Evolutionary conservation across 2,797 vertebrate genomes (phyloP).

Genomic region (Megalops cyprinoides): DNA sequence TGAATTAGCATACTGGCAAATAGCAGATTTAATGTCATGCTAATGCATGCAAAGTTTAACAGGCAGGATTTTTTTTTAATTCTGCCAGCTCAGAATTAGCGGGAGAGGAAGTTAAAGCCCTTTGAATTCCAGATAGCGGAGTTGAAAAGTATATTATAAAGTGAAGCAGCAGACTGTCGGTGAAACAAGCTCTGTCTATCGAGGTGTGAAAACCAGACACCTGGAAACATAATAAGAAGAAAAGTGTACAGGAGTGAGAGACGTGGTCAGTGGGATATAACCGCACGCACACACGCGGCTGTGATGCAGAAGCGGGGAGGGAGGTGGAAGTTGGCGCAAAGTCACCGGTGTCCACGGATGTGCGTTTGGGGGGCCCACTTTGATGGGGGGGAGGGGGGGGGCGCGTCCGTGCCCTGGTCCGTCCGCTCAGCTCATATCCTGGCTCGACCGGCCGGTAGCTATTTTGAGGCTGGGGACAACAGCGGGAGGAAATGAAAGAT

Average conservation of each 20-base stretch:
- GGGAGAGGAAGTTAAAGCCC: not conserved
- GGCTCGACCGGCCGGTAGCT: slow-evolving; percentile 25
- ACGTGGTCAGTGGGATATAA: slow-evolving; percentile 2
- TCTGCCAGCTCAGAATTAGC: not conserved
- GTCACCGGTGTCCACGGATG: not conserved
- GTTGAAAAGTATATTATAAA: slow-evolving; percentile 19
- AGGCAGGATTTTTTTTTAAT: not conserved
- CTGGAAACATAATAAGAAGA: slow-evolving; percentile 47
- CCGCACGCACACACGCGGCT: not conserved
- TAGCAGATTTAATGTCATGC: not conserved
- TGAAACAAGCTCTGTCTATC: slow-evolving; percentile 28
- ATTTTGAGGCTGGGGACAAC: slow-evolving; percentile 24
- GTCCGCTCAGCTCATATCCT: too few relatives aligned
- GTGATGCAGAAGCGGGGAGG: not conserved
- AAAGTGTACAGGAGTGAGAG: slow-evolving; percentile 14
- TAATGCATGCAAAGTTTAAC: not conserved
- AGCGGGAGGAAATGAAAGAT: slow-evolving; percentile 37
- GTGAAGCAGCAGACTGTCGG: slow-evolving; percentile 19
- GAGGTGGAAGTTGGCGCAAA: not conserved
- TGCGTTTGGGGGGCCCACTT: not conserved
- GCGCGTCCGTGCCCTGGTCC: not conserved
- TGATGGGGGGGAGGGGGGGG: not conserved
- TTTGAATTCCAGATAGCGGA: not conserved
- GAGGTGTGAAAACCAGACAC: slow-evolving; percentile 31
- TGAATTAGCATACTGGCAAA: not conserved